Evolutionary conservation across 2,113 vertebrate genomes (phyloP).

Genomic region (Petaurus breviceps): DNA sequence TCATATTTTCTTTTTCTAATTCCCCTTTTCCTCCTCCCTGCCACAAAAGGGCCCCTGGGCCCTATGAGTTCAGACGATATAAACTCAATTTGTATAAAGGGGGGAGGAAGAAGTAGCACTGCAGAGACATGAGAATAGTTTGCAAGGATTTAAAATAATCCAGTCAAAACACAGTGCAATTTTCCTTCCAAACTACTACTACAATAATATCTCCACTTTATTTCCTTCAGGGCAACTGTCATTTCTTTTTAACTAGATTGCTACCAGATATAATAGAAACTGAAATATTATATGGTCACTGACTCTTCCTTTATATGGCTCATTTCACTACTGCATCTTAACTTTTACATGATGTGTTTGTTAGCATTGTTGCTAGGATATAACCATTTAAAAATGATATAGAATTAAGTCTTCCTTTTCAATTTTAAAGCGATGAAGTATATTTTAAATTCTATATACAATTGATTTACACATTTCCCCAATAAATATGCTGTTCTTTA

Average conservation of each 20-base stretch:
- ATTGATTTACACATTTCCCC: slow-evolving; percentile 19
- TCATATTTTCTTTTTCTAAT: slow-evolving; percentile 77
- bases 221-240: slow-evolving; percentile 80
- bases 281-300: slow-evolving; percentile 69
- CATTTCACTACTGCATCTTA: slow-evolving; percentile 76
- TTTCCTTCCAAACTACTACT: slow-evolving; percentile 79
- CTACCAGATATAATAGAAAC: slow-evolving; percentile 76
- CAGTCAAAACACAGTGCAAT: slow-evolving; percentile 81
- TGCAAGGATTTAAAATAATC: slow-evolving; percentile 80
- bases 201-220: slow-evolving; percentile 76
- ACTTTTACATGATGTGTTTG: slow-evolving; percentile 75
- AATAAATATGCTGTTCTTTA: not conserved
- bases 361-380: slow-evolving; percentile 78
- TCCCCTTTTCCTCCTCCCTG: slow-evolving; percentile 49
- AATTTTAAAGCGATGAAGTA: slow-evolving; percentile 43
- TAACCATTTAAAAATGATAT: slow-evolving; percentile 59
- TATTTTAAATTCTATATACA: not conserved
- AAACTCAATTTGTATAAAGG: slow-evolving; percentile 62
- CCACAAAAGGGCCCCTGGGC: slow-evolving; percentile 67
- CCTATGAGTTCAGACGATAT: slow-evolving; percentile 76
- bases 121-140: slow-evolving; percentile 72
- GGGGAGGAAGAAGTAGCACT: slow-evolving; percentile 56
- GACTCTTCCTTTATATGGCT: slow-evolving; percentile 72
- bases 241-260: slow-evolving; percentile 80
- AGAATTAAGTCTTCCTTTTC: slow-evolving; percentile 62